Conservation (phyloP, 1,140 invertebrate genomes). For the Hydropsyche tenuis region DNA sequence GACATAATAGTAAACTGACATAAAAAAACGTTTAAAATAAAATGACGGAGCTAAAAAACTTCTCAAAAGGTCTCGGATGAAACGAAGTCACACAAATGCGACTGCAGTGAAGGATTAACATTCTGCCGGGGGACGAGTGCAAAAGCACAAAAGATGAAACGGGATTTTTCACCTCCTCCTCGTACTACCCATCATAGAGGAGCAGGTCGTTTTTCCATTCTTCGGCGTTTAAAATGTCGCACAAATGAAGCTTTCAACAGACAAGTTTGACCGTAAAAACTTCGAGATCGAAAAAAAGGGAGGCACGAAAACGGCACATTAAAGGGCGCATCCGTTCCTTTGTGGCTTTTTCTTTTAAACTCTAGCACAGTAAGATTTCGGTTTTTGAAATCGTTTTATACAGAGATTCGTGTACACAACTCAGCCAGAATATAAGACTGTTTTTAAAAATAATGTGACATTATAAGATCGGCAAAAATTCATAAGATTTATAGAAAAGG, state of each 20-base stretch:
- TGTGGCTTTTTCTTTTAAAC: too few species aligned
- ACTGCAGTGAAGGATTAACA: conserved; percentile 4
- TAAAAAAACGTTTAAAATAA: too few species aligned
- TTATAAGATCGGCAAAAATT: too few species aligned
- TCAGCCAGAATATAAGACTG: too few species aligned
- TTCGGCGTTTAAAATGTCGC: conserved; percentile 43
- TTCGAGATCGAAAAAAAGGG: conserved; percentile 8
- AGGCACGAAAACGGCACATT: background rate
- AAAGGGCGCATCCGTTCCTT: background rate
- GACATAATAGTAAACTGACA: too few species aligned
- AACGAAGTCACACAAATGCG: background rate
- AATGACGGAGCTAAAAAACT: background rate
- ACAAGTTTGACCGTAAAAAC: conserved; percentile 45
- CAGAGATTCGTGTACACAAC: too few species aligned
- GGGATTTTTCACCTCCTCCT: conserved; percentile 1
- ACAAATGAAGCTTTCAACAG: conserved; percentile 46
- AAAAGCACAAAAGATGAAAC: conserved; percentile 1
- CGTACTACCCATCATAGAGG: background rate
- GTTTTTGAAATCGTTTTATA: too few species aligned
- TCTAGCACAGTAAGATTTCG: too few species aligned
- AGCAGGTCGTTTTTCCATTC: conserved; percentile 22
- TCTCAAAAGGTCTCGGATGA: background rate
- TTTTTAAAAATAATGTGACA: too few species aligned
- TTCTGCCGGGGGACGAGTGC: background rate
- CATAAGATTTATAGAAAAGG: too few species aligned